Percentiles rank a stretch among this genome's conserved stretches.
Evolutionary conservation across 2,797 vertebrate species (phyloP).

Genomic region (Selene dorsalis): DNA sequence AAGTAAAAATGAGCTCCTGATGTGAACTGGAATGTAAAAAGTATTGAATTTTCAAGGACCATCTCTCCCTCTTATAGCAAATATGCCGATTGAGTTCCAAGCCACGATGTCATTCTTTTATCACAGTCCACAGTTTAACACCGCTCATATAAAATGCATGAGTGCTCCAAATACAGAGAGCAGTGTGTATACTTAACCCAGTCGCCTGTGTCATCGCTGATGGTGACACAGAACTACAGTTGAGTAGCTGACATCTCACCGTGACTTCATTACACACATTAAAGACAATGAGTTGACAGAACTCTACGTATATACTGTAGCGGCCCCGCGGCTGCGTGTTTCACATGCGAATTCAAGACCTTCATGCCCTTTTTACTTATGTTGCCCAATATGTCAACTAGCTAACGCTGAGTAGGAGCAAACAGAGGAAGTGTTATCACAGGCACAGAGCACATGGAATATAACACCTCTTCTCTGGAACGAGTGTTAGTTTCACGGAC

Average conservation of each 20-base stretch:
- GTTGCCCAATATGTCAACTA: constrained; percentile 12
- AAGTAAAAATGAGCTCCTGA: background rate
- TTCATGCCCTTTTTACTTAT: background rate
- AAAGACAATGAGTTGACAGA: constrained; percentile 12
- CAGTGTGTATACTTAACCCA: background rate
- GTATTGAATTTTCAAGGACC: background rate
- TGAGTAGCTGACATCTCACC: background rate
- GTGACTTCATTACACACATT: constrained; percentile 18
- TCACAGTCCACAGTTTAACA: constrained; percentile 44
- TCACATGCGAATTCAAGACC: background rate
- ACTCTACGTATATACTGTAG: background rate
- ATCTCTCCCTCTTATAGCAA: background rate
- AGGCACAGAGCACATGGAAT: constrained; percentile 7
- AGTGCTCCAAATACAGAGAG: constrained; percentile 3
- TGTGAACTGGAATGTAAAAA: constrained; percentile 8
- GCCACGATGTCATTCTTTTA: background rate
- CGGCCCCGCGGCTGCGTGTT: background rate
- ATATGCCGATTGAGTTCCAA: constrained; percentile 23
- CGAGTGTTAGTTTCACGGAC: constrained; percentile 18
- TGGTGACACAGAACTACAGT: background rate
- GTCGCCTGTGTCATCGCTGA: constrained; percentile 27
- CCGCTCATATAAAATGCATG: constrained; percentile 15
- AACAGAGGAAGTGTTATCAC: constrained; percentile 27
- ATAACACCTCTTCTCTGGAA: constrained; percentile 41
- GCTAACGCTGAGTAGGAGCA: constrained; percentile 28